Evolutionary conservation across 2,113 vertebrate genomes (phyloP).

Genomic region (Gorilla gorilla): DNA sequence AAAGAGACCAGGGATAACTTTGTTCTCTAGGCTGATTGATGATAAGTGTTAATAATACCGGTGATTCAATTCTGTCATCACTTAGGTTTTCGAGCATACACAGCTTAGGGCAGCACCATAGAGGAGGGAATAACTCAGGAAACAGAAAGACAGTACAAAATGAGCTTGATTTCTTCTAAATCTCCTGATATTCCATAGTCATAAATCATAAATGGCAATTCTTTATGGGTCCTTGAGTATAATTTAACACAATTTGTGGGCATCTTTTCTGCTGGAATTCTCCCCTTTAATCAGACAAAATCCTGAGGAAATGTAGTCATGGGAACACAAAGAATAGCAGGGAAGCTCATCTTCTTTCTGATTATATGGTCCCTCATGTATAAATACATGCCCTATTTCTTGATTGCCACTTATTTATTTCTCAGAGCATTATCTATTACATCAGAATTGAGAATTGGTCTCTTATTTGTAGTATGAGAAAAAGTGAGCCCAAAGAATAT

Average conservation of each 20-base stretch:
- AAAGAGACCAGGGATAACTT: neutral
- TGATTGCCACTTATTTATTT: neutral
- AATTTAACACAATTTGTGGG: neutral
- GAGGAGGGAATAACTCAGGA: neutral
- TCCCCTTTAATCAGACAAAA: neutral
- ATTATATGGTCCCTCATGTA: neutral
- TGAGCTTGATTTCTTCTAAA: neutral
- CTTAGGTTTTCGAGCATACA: neutral
- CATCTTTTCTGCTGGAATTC: neutral
- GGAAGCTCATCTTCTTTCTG: neutral
- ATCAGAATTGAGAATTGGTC: neutral
- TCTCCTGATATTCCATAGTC: neutral
- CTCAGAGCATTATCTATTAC: neutral
- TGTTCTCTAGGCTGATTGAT: slow-evolving; percentile 27
- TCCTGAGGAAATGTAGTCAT: neutral
- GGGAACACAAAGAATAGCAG: neutral
- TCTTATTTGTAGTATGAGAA: neutral
- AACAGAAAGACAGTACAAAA: neutral
- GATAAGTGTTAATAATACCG: slow-evolving; percentile 41
- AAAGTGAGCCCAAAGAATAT: neutral
- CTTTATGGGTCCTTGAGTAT: neutral
- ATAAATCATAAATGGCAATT: neutral
- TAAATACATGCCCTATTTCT: neutral
- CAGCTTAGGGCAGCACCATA: neutral
- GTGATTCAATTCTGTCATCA: slow-evolving; percentile 30